These are phyloP conservation scores for Eristalis intricaria DNA, from an alignment of 2,888 invertebrate genomes.

Conservation along the genomic window DNA sequence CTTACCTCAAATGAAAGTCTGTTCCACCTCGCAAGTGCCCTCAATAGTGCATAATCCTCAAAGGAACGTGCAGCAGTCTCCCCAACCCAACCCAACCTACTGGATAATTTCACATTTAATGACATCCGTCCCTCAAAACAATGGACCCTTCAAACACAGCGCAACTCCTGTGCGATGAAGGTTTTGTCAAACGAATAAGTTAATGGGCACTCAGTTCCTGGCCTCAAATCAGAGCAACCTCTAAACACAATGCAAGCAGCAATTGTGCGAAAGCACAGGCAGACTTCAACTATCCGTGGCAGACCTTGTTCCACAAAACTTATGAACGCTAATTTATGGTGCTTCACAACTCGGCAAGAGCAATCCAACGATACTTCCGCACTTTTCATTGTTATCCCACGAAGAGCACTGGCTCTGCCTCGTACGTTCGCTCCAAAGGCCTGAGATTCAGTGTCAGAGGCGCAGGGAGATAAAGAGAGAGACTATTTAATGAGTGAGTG, in stretches of 20 bases:
- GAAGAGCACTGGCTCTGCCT: background rate
- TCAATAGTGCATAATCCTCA: background rate
- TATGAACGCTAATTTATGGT: conserved; percentile 58
- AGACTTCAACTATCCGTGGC: conserved; percentile 31
- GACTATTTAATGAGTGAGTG: conserved; percentile 33
- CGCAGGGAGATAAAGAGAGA: background rate
- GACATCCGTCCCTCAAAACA: background rate
- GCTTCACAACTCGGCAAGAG: conserved; percentile 33
- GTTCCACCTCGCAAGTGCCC: no score
- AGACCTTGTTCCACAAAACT: conserved; percentile 65
- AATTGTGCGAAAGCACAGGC: conserved; percentile 6
- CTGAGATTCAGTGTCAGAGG: conserved; percentile 29
- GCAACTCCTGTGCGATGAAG: background rate
- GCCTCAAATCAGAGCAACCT: conserved; percentile 8
- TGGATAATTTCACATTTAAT: background rate
- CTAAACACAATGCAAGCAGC: conserved; percentile 30
- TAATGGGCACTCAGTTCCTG: background rate
- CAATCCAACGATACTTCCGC: conserved; percentile 49
- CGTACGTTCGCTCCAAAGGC: background rate
- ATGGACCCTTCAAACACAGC: background rate
- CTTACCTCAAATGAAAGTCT: no score
- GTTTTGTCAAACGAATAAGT: background rate
- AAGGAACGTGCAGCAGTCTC: background rate
- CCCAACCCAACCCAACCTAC: background rate
- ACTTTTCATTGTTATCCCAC: conserved; percentile 48